Percentiles rank a stretch among this genome's conserved stretches.
Evolutionary conservation across 1,140 invertebrate genomes (phyloP).

Genomic region (Linepithema humile): DNA sequence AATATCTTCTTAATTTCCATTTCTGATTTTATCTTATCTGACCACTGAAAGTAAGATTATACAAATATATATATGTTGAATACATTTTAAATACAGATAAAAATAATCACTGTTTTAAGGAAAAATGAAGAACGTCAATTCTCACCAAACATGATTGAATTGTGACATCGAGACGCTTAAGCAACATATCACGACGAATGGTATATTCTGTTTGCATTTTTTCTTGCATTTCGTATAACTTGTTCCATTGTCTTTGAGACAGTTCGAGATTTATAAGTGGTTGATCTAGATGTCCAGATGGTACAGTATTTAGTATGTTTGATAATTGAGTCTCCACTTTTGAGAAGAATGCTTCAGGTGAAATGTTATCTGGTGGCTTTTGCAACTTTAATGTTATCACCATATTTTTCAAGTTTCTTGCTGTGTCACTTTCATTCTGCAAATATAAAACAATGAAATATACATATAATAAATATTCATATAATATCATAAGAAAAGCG

Average conservation of each 20-base stretch:
- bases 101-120: too few species aligned
- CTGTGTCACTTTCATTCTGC: constrained; percentile 92
- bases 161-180: constrained; percentile 96
- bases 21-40: constrained; percentile 90
- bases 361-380: constrained; percentile 94
- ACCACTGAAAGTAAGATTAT: constrained; percentile 88
- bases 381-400: constrained; percentile 91
- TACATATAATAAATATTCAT: neutral
- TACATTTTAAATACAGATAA: too few species aligned
- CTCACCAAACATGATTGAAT: constrained; percentile 94
- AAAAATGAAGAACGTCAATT: too few species aligned
- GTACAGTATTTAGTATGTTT: constrained; percentile 87
- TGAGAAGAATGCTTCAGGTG: constrained; percentile 90
- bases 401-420: constrained; percentile 91
- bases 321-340: constrained; percentile 91
- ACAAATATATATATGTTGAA: too few species aligned
- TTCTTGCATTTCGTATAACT: constrained; percentile 88
- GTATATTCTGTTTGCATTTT: constrained; percentile 93
- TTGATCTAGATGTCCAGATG: constrained; percentile 88
- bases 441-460: constrained; percentile 32
- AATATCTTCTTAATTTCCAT: constrained; percentile 90
- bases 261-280: constrained; percentile 91
- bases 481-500: neutral
- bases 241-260: constrained; percentile 92
- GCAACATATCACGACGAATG: constrained; percentile 93